Evolutionary conservation across 2,797 vertebrate genomes (phyloP), one percentile per base, ranked within the genome.

Genomic region (Tragopan temminckii): DNA sequence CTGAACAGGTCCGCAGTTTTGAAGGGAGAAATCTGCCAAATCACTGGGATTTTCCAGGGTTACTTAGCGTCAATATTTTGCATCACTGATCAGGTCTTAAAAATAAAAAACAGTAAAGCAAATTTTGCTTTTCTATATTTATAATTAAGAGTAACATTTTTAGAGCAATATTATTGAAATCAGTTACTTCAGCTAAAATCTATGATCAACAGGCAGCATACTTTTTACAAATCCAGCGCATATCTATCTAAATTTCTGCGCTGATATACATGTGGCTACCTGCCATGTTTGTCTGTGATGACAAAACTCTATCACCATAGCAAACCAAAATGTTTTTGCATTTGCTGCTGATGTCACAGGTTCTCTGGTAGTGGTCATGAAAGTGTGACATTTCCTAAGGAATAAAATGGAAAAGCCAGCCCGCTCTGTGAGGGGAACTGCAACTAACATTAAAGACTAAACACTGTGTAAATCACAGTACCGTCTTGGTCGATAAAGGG

Each of bases 401-500:
- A 79, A 70, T 48, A 7, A 70, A 71, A 76, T 2, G 2, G 11
- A 81, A 76, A 5, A 36, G 2, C 3, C 12, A 69, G 31, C 6
- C 7, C 5, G 27, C 48, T 80, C 13, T 33, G 0, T 29, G 27
- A 84, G 4, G 1, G 19, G 8, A 64, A 25, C 29, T 58, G 3
- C 20, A 29, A 1, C 14, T 53, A 13, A 3, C 20, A 61, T 70
- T 29, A 68, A 84, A 78, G 88, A 33, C 4, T 6, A 58, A 78
- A 48, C 33, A 64, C 5, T 29, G 6, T 53, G 18, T 6, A 80
- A 61, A 33, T 23, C 46, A 4, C 11, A 79, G 5, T 7, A 76
- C 4, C 11, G 42, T 48, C 13, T 7, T 93, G 24, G 10, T 0
- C 45, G 7, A 33, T 0, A 0, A 67, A 82, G 6, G 4, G 18